Evolutionary conservation across 2,797 vertebrate species (phyloP), one percentile per base, ranked within the genome.

Genomic region (Rhincodon typus): DNA sequence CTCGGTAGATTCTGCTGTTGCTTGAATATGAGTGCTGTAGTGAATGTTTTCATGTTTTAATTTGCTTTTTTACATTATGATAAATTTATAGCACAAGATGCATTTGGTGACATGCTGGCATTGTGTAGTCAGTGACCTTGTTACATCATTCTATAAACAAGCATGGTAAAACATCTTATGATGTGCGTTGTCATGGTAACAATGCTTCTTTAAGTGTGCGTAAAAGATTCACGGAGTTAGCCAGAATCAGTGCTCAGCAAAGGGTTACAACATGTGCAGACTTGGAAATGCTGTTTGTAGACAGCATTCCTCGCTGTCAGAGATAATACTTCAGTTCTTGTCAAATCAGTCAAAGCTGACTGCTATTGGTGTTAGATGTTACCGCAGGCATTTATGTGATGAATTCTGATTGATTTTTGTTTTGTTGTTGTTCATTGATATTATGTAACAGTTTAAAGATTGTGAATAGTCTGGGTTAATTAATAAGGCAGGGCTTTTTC

Each of bases 71-170:
- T 42, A 23, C 7, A 84, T 5, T 1, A 1, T n/a, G 19, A 27
- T 25, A 69, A 38, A 93, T 93, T 93, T 93, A 69, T 23, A 12
- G n/a, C 62, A 67, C 90, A n/a, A 67, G 66, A 67, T 67, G 4
- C n/a, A 25, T 42, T 69, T 38, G 88, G 34, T 19, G 34, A 91
- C 25, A 3, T 95, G 94, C 46, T 77, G 72, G 57, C 70, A 77
- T 95, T 15, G 30, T 77, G 46, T 53, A 53, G 42, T 19, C 72
- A n/a, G 50, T 3, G 1, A 46, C 27, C 69, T 53, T 27, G 30
- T 95, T 95, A 25, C 50, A 95, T 77, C 46, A 95, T 72, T 42
- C 53, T 95, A 74, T 34, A 95, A 95, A 95, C 70, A 53, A 77
- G 42, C 42, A 46, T 77, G 69, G 27, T 95, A 34, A 53, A 74